Conservation (phyloP, 1,140 invertebrate species). For the Dufourea novaeangliae region DNA sequence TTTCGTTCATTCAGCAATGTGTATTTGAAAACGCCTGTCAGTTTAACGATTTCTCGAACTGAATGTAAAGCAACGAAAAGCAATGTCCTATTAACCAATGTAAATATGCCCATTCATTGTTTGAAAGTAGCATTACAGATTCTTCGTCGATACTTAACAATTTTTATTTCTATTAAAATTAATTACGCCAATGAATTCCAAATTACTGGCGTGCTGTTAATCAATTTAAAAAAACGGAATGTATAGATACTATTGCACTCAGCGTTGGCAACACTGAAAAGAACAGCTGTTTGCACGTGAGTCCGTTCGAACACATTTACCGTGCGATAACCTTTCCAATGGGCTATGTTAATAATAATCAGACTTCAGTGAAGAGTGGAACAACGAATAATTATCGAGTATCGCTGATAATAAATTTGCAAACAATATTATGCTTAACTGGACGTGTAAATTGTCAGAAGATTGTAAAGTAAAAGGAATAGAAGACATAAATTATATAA, state of each 20-base stretch:
- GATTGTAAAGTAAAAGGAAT: background rate
- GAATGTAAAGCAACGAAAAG: background rate
- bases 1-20: constrained; percentile 11
- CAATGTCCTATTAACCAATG: background rate
- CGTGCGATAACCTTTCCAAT: constrained; percentile 54
- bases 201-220: background rate
- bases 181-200: background rate
- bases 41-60: background rate
- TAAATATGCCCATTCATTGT: background rate
- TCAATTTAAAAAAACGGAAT: background rate
- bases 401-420: background rate
- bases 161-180: background rate
- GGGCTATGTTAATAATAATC: constrained; percentile 7
- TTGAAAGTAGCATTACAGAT: background rate
- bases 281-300: constrained; percentile 58
- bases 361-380: background rate
- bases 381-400: background rate
- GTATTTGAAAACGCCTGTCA: background rate
- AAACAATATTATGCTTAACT: background rate
- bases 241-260: background rate
- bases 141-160: background rate
- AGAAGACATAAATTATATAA: background rate
- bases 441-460: background rate
- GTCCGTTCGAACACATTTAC: constrained; percentile 47
- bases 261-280: constrained; percentile 41